phyloP scores from a whole-genome alignment of 2,113 vertebrate species.

The Copsychus sechellarum region DNA sequence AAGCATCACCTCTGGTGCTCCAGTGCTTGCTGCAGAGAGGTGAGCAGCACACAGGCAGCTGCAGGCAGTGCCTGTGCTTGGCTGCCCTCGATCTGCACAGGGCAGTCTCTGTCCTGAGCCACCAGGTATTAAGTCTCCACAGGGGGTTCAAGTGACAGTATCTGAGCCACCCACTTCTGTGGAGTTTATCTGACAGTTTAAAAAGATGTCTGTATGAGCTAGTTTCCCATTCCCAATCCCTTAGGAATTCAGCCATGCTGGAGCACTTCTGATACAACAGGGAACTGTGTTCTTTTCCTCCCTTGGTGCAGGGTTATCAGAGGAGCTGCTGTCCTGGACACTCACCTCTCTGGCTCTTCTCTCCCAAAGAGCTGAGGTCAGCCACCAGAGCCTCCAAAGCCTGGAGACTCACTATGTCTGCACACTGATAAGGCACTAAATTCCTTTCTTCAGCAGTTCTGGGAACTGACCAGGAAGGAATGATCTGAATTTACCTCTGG shows the following conservation, averaged over 20 bases:
- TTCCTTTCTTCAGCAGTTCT: neutral
- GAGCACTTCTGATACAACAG: neutral
- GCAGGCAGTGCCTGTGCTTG: neutral
- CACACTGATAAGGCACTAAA: neutral
- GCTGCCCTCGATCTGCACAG: neutral
- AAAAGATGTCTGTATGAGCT: neutral
- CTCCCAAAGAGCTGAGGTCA: neutral
- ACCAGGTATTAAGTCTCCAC: neutral
- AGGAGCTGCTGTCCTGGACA: neutral
- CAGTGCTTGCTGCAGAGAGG: neutral
- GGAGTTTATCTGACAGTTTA: neutral
- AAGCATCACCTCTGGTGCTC: neutral
- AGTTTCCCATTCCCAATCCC: neutral
- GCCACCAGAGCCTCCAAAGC: accelerated
- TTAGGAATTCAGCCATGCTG: neutral
- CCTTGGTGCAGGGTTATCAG: neutral
- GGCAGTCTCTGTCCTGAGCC: neutral
- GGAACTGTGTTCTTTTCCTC: neutral
- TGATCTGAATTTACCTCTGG: neutral
- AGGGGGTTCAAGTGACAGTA: neutral
- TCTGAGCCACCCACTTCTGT: neutral
- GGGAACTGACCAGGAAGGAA: neutral
- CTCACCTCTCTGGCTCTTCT: neutral
- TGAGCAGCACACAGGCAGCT: neutral
- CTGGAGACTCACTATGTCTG: neutral